Evolutionary conservation across 2,797 vertebrate species (phyloP).

Genomic region (Threskiornis aethiopicus): DNA sequence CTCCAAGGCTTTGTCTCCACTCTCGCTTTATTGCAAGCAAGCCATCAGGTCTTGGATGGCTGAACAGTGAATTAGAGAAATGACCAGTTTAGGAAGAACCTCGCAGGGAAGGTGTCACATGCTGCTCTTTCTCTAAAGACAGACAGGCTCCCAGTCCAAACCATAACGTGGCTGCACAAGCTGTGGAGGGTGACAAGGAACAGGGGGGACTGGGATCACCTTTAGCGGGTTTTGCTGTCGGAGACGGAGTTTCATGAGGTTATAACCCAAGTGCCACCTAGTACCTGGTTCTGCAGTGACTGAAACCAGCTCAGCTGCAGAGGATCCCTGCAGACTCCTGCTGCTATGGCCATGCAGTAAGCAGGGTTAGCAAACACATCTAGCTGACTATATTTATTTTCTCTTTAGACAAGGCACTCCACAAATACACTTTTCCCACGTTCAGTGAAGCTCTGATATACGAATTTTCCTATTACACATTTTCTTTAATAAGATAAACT

Average conservation of each 20-base stretch:
- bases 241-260: fast-evolving
- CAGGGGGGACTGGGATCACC: not conserved
- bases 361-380: fast-evolving
- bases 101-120: not conserved
- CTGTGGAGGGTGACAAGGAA: not conserved
- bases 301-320: not conserved
- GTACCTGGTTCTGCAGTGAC: not conserved
- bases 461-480: not conserved
- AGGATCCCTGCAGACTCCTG: not conserved
- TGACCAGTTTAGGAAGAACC: not conserved
- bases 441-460: not conserved
- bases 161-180: fast-evolving
- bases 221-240: not conserved
- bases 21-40: not conserved
- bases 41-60: no score
- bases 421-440: not conserved
- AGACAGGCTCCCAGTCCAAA: not conserved
- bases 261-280: not conserved
- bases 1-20: no score
- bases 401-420: not conserved
- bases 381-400: fast-evolving
- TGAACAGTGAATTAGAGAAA: not conserved
- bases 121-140: no score
- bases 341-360: fast-evolving
- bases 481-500: not conserved